These are phyloP conservation scores for Micrasema longulum DNA, from an alignment of 1,140 invertebrate genomes.

Conservation along the genomic window DNA sequence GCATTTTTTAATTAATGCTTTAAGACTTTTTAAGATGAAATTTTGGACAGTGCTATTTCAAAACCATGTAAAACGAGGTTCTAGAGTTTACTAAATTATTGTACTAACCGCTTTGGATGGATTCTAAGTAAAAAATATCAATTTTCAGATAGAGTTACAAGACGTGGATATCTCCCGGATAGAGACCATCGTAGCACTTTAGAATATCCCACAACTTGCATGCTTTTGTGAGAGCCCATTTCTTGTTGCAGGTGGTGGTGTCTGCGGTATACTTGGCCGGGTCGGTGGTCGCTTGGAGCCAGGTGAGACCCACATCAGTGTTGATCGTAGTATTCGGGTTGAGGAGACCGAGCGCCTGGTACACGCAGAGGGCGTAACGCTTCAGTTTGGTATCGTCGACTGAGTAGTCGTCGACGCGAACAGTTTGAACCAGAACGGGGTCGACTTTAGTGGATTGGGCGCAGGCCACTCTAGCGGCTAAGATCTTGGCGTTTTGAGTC, in stretches of 20 bases:
- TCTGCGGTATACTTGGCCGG: not conserved
- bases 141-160: too few species aligned
- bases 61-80: too few species aligned
- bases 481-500: too few species aligned
- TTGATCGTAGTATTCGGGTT: not conserved
- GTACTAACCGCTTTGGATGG: too few species aligned
- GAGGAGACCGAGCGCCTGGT: not conserved
- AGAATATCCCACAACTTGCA: not conserved
- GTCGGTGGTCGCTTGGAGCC: not conserved
- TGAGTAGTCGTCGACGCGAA: not conserved
- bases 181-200: not conserved
- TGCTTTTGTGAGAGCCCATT: not conserved
- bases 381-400: conserved; percentile 3
- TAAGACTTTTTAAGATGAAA: too few species aligned
- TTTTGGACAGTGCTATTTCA: too few species aligned
- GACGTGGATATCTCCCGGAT: conserved; percentile 1
- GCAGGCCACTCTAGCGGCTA: not conserved
- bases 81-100: too few species aligned
- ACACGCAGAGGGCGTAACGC: conserved; percentile 13
- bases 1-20: too few species aligned
- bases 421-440: not conserved
- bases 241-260: not conserved
- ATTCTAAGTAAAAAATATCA: too few species aligned
- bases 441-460: not conserved
- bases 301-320: not conserved